phyloP scores from a whole-genome alignment of 2,113 vertebrate genomes.

The Ranitomeya imitator region DNA sequence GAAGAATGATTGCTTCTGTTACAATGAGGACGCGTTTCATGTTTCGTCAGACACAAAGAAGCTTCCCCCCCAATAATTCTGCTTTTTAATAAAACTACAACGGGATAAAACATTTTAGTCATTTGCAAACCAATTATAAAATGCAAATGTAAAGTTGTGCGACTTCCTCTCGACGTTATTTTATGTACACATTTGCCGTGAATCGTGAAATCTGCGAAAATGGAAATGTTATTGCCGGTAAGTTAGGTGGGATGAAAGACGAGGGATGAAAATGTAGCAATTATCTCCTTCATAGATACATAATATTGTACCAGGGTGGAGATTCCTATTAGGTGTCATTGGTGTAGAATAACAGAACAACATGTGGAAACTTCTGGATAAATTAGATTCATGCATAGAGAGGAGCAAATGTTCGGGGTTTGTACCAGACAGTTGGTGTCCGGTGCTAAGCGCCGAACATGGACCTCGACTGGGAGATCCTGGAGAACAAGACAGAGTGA shows the following conservation, averaged over 20 bases:
- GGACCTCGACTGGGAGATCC: too few species aligned
- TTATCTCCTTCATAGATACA: conserved; percentile 63
- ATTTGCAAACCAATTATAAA: conserved; percentile 59
- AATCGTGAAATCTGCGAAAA: conserved; percentile 60
- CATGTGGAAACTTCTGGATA: too few species aligned
- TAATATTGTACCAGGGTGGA: not conserved
- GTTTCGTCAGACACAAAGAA: conserved; percentile 23
- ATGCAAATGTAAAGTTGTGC: conserved; percentile 52
- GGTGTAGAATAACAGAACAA: not conserved
- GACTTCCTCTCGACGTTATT: conserved; percentile 52
- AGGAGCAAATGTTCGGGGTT: too few species aligned
- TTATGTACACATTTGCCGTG: conserved; percentile 55
- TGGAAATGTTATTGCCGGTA: conserved; percentile 55
- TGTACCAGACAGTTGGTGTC: too few species aligned
- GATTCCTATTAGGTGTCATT: not conserved
- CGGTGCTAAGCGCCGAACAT: too few species aligned
- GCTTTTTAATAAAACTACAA: conserved; percentile 35
- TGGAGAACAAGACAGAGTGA: too few species aligned
- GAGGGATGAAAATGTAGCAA: conserved; percentile 39
- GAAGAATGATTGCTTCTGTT: conserved; percentile 44
- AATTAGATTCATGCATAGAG: too few species aligned
- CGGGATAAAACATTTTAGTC: conserved; percentile 7
- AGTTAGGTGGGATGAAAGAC: not conserved
- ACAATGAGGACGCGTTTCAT: conserved; percentile 14
- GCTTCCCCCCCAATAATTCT: not conserved